Conservation (phyloP, 2,797 vertebrate genomes). For the Microtus agrestis region DNA sequence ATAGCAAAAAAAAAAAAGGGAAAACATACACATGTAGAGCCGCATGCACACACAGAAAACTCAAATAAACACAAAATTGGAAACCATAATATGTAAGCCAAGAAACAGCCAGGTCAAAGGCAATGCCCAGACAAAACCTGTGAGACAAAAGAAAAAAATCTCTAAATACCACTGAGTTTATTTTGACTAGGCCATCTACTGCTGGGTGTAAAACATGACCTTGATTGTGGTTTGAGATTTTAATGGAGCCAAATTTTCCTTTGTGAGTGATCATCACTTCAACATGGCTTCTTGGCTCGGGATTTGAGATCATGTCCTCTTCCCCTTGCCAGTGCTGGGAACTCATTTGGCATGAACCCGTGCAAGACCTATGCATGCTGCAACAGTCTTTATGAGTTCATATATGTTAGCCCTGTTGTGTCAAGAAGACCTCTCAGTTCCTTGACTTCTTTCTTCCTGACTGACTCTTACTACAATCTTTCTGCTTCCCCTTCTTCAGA, state of each 20-base stretch:
- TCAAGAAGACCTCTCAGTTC: background rate
- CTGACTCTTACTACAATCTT: background rate
- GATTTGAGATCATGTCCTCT: background rate
- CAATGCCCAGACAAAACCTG: background rate
- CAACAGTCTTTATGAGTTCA: background rate
- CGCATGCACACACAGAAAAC: background rate
- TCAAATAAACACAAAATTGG: background rate
- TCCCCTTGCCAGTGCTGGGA: background rate
- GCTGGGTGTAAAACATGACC: background rate
- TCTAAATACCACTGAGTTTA: background rate
- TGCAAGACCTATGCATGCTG: background rate
- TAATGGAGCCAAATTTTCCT: background rate
- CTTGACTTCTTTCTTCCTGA: background rate
- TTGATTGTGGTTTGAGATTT: background rate
- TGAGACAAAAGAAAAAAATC: background rate
- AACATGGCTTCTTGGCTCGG: background rate
- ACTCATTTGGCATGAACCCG: background rate
- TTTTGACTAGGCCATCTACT: background rate
- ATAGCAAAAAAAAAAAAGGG: background rate
- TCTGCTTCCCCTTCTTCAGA: background rate
- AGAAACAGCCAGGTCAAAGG: background rate
- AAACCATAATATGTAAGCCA: background rate
- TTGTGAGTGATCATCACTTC: background rate
- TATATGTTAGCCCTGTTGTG: background rate
- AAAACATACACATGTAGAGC: background rate